phyloP scores from a whole-genome alignment of 2,113 vertebrate species.

The Myrmophylax atrothorax region DNA sequence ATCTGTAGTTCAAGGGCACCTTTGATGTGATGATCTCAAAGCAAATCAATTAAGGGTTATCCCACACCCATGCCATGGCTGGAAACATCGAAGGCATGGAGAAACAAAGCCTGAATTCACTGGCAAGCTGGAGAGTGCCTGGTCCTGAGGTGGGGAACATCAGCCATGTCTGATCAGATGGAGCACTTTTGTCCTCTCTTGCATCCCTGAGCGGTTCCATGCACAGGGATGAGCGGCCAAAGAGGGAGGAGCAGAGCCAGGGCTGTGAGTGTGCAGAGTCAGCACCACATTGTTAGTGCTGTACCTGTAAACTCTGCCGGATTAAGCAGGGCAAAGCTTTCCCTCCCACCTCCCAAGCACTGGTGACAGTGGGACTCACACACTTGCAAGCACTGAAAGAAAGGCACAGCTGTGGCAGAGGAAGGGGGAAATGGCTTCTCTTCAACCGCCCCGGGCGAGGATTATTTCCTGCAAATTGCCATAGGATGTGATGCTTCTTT shows the following conservation, averaged over 20 bases:
- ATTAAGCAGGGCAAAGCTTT: neutral
- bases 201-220: neutral
- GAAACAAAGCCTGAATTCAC: neutral
- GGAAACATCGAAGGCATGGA: neutral
- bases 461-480: neutral
- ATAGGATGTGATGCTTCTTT: neutral
- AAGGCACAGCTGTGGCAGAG: neutral
- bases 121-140: neutral
- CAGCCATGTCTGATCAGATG: neutral
- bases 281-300: neutral
- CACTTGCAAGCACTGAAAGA: neutral
- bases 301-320: neutral
- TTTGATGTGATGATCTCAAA: conserved; percentile 57
- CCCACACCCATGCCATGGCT: neutral
- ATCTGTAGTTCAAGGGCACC: conserved; percentile 19
- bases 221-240: neutral
- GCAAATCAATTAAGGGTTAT: neutral
- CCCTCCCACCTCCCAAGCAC: neutral
- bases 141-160: neutral
- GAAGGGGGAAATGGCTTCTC: neutral
- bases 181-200: neutral
- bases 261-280: neutral
- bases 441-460: neutral
- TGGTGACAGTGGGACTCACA: neutral
- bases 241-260: neutral